Evolutionary conservation across 2,797 vertebrate species (phyloP).

Genomic region (Tympanoctomys barrerae): DNA sequence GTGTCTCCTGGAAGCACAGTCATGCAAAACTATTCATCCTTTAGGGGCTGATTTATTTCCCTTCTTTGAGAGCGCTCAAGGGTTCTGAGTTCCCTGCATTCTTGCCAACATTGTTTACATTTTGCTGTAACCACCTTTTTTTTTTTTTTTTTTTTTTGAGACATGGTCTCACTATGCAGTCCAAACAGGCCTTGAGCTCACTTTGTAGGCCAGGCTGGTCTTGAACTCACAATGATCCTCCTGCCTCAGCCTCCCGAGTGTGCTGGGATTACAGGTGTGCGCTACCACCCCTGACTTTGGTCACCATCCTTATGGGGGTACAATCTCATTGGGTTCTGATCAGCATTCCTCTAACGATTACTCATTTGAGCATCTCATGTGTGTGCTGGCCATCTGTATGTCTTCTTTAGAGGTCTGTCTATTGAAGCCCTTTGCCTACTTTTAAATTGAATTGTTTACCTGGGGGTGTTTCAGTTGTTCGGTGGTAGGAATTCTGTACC

Average conservation of each 20-base stretch:
- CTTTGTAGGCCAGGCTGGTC: too few relatives aligned
- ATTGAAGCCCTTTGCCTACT: background rate
- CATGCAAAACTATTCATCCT: background rate
- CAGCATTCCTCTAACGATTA: background rate
- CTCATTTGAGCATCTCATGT: background rate
- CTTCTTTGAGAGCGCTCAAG: background rate
- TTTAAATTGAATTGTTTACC: background rate
- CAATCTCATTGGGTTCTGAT: background rate
- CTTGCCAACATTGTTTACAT: background rate
- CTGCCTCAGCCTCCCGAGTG: too few relatives aligned
- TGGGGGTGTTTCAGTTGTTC: background rate
- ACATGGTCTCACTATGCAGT: too few relatives aligned
- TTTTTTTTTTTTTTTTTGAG: too few relatives aligned
- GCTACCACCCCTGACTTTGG: too few relatives aligned
- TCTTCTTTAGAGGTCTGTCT: background rate
- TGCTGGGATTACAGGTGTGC: too few relatives aligned
- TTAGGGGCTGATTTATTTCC: background rate
- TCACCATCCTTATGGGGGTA: too few relatives aligned
- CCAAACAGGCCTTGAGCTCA: too few relatives aligned
- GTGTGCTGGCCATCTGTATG: background rate
- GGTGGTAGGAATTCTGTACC: background rate
- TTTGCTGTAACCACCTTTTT: too few relatives aligned
- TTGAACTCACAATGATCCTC: too few relatives aligned
- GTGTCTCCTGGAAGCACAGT: accelerated
- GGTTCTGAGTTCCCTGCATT: background rate